These are phyloP conservation scores for Hippopotamyrus pictus DNA, from an alignment of 2,797 vertebrate species.

Conservation along the genomic window DNA sequence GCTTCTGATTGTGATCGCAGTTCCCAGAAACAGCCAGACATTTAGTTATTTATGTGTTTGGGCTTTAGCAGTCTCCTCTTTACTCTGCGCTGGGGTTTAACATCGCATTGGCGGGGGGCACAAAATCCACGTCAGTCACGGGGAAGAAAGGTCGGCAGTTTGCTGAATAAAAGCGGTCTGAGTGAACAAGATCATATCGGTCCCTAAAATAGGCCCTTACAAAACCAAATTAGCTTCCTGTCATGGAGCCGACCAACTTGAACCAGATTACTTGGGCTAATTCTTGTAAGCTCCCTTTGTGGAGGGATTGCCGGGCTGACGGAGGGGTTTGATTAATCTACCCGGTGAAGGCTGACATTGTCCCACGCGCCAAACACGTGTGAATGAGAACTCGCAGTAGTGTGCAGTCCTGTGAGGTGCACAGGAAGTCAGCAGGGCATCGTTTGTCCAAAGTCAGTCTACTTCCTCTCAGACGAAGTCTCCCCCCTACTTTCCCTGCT, in stretches of 20 bases:
- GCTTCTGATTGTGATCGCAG: background rate
- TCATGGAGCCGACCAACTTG: background rate
- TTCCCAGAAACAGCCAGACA: background rate
- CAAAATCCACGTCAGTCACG: background rate
- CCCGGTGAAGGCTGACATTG: background rate
- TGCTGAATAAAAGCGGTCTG: background rate
- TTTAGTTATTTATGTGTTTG: background rate
- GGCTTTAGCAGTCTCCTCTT: background rate
- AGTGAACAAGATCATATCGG: slow-evolving; percentile 11
- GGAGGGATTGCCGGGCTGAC: background rate
- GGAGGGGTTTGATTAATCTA: background rate
- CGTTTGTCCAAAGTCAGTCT: background rate
- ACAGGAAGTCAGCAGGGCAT: no score
- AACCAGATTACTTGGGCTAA: slow-evolving; percentile 15
- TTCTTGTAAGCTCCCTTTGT: slow-evolving; percentile 19
- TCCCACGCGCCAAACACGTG: background rate
- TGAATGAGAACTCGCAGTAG: background rate
- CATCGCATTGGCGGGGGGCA: background rate
- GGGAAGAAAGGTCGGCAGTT: background rate
- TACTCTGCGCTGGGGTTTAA: background rate
- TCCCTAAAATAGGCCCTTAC: background rate
- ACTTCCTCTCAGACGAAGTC: background rate
- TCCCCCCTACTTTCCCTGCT: background rate
- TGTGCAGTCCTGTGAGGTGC: background rate
- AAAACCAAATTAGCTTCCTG: background rate